These are phyloP conservation scores for Steinernema khuongi DNA, from an alignment of 1,140 invertebrate species.

Conservation along the genomic window DNA sequence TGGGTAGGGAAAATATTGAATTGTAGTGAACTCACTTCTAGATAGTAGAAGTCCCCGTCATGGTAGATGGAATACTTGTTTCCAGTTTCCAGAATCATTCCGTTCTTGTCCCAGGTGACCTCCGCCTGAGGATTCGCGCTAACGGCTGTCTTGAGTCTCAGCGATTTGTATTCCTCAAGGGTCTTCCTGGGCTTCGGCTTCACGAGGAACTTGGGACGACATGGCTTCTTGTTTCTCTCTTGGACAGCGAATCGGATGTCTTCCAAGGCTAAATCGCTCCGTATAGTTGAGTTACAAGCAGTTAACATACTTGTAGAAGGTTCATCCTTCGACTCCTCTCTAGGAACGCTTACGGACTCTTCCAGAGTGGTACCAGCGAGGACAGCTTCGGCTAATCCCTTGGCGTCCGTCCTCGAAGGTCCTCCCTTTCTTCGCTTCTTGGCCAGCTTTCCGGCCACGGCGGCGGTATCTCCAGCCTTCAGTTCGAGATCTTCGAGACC, in stretches of 20 bases:
- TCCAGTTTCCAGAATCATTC: slow-evolving; percentile 56
- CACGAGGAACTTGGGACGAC: slow-evolving; percentile 53
- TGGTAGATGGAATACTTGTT: slow-evolving; percentile 58
- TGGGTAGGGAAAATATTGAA: no score
- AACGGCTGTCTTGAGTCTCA: slow-evolving; percentile 54
- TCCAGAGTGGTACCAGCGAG: slow-evolving; percentile 27
- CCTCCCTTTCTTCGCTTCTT: slow-evolving; percentile 34
- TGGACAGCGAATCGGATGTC: slow-evolving; percentile 45
- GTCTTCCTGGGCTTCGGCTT: slow-evolving; percentile 54
- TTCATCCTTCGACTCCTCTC: slow-evolving; percentile 19
- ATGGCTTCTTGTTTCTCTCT: slow-evolving; percentile 36
- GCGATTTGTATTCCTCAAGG: slow-evolving; percentile 53
- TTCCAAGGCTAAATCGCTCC: slow-evolving; percentile 36
- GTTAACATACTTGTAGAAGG: slow-evolving; percentile 29
- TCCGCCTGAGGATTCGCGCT: slow-evolving; percentile 48
- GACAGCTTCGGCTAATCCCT: slow-evolving; percentile 33
- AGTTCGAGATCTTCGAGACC: slow-evolving; percentile 54
- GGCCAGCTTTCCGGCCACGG: slow-evolving; percentile 51
- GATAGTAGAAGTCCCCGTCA: slow-evolving; percentile 57
- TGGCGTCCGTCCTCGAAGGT: slow-evolving; percentile 32
- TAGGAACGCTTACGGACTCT: slow-evolving; percentile 21
- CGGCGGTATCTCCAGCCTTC: slow-evolving; percentile 48
- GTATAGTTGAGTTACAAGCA: not conserved
- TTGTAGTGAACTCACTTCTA: slow-evolving; percentile 47
- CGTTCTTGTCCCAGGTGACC: slow-evolving; percentile 55